phyloP scores from a whole-genome alignment of 2,113 vertebrate species.

The Ramphastos sulfuratus region DNA sequence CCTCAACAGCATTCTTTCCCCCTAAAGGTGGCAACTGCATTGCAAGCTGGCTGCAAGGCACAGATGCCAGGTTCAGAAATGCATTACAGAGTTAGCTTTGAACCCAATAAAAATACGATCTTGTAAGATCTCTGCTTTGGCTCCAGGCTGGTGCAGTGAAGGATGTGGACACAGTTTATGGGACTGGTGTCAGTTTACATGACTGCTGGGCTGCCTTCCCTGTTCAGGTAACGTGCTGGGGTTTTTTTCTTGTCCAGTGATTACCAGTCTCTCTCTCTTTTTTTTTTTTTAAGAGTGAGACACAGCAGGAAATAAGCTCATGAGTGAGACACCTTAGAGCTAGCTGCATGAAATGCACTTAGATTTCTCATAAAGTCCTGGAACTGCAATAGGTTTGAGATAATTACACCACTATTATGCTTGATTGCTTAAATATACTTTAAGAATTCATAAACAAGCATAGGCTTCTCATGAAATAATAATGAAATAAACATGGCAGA shows the following conservation, averaged over 20 bases:
- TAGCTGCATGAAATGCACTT: slow-evolving; percentile 38
- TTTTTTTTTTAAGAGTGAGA: neutral
- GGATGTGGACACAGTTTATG: neutral
- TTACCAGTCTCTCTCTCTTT: neutral
- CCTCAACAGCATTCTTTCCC: slow-evolving; percentile 6
- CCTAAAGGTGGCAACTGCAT: slow-evolving; percentile 31
- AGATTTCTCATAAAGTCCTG: slow-evolving; percentile 41
- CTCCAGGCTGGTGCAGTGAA: neutral
- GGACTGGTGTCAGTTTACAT: neutral
- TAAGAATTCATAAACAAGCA: slow-evolving; percentile 70
- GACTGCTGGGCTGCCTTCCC: neutral
- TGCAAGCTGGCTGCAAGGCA: neutral
- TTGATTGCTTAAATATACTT: slow-evolving; percentile 70
- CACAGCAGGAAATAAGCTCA: neutral
- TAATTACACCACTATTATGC: slow-evolving; percentile 66
- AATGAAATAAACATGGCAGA: slow-evolving; percentile 60
- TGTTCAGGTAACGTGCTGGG: neutral
- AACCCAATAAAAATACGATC: neutral
- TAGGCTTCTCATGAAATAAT: slow-evolving; percentile 65
- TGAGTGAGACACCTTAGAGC: slow-evolving; percentile 9
- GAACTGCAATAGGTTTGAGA: slow-evolving; percentile 55
- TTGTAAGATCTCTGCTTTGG: neutral
- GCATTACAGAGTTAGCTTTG: neutral
- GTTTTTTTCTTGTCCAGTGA: neutral
- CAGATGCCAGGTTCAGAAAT: neutral